A percentile compares a stretch with the other conserved stretches of the same genome.
These are phyloP conservation scores for Gastrophryne carolinensis DNA, from an alignment of 2,797 vertebrate genomes.

Conservation along the genomic window DNA sequence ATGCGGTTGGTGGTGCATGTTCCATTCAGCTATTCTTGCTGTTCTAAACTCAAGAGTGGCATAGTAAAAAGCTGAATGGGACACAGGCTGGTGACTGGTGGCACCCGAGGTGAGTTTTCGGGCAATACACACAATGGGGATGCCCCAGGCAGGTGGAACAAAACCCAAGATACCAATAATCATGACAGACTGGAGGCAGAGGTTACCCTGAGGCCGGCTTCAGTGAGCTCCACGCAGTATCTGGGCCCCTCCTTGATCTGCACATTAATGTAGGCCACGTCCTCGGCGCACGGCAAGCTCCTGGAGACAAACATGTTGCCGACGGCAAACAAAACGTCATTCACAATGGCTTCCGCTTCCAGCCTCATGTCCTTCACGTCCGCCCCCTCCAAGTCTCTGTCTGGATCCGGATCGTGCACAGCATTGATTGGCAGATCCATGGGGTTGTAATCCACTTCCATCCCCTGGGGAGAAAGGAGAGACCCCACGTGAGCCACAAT, in stretches of 20 bases:
- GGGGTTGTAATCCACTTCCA: conserved; percentile 85
- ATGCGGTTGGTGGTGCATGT: too few relatives aligned
- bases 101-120: too few relatives aligned
- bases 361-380: conserved; percentile 93
- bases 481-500: too few relatives aligned
- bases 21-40: too few relatives aligned
- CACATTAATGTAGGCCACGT: conserved; percentile 92
- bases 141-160: too few relatives aligned
- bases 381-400: conserved; percentile 71
- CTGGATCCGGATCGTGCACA: conserved; percentile 74
- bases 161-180: too few relatives aligned
- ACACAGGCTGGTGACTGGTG: too few relatives aligned
- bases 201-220: conserved; percentile 90
- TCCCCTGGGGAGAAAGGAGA: conserved; percentile 63
- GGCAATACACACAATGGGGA: too few relatives aligned
- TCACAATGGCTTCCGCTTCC: conserved; percentile 93
- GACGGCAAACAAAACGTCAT: conserved; percentile 91
- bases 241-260: conserved; percentile 87
- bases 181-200: neutral
- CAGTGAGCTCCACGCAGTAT: conserved; percentile 93
- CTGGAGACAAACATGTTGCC: conserved; percentile 90
- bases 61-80: too few relatives aligned
- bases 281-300: conserved; percentile 78
- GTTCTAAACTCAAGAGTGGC: too few relatives aligned
- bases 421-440: conserved; percentile 72